These are phyloP conservation scores for Eumerus sabulonum DNA, from an alignment of 2,888 invertebrate genomes.

Conservation along the genomic window DNA sequence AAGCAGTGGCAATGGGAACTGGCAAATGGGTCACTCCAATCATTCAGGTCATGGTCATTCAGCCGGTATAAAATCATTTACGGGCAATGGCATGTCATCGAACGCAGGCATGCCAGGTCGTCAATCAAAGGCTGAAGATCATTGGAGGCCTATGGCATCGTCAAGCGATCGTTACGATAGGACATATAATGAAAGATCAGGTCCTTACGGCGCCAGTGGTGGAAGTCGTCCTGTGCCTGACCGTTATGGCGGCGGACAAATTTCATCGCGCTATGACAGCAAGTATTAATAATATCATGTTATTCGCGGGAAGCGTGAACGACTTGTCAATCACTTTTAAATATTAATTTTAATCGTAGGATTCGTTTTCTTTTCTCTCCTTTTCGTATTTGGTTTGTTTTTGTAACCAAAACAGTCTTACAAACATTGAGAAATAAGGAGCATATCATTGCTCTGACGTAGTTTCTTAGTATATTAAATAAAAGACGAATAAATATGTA, in stretches of 20 bases:
- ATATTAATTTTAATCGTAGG: conserved; percentile 39
- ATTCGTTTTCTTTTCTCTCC: conserved; percentile 25
- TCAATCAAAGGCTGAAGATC: conserved; percentile 76
- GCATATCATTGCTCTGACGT: not conserved
- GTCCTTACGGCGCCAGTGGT: conserved; percentile 73
- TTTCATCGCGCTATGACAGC: conserved; percentile 76
- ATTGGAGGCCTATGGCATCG: conserved; percentile 76
- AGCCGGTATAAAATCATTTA: conserved; percentile 75
- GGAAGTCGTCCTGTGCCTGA: conserved; percentile 74
- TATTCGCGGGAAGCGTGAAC: not conserved
- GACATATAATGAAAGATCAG: conserved; percentile 78
- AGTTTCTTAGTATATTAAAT: conserved; percentile 37
- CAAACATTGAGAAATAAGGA: no score
- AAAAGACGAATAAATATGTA: conserved; percentile 40
- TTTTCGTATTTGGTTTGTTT: conserved; percentile 46
- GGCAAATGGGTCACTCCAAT: conserved; percentile 71
- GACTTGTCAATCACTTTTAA: conserved; percentile 11
- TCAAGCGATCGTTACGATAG: conserved; percentile 78
- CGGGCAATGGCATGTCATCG: conserved; percentile 75
- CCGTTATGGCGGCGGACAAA: conserved; percentile 76
- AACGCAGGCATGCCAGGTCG: conserved; percentile 72
- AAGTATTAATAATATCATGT: conserved; percentile 56
- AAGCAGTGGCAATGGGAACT: conserved; percentile 70
- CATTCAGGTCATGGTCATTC: conserved; percentile 64
- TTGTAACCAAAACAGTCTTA: conserved; percentile 33